A percentile compares a stretch with the other conserved stretches of the same genome.
These are phyloP conservation scores for Stigmatopora argus DNA, from an alignment of 2,113 vertebrate genomes.

Conservation along the genomic window DNA sequence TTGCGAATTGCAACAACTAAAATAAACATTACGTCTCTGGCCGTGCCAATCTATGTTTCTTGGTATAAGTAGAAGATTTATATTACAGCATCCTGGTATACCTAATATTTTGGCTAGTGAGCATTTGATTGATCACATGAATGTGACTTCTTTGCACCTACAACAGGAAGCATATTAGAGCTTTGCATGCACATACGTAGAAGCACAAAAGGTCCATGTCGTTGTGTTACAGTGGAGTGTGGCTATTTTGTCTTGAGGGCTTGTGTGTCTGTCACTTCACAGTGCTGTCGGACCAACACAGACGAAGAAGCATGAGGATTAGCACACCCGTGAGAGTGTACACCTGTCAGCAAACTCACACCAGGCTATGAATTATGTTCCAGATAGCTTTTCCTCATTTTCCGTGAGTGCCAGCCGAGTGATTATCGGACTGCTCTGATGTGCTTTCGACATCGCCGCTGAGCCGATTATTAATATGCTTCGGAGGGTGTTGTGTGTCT, in stretches of 20 bases:
- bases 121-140: conserved; percentile 29
- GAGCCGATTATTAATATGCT: conserved; percentile 57
- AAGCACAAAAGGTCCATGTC: conserved; percentile 28
- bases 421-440: conserved; percentile 40
- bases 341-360: conserved; percentile 57
- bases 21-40: background rate
- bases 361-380: conserved; percentile 52
- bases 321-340: conserved; percentile 40
- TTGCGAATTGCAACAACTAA: background rate
- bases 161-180: conserved; percentile 42
- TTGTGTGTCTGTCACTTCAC: conserved; percentile 7
- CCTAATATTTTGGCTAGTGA: background rate
- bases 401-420: conserved; percentile 39
- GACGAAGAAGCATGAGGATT: conserved; percentile 43
- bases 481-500: conserved; percentile 33
- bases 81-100: background rate
- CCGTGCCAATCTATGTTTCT: background rate
- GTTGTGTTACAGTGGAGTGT: conserved; percentile 42
- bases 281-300: conserved; percentile 42
- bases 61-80: background rate
- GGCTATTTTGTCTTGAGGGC: conserved; percentile 23
- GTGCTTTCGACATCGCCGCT: conserved; percentile 28
- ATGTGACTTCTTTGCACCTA: conserved; percentile 43
- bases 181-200: conserved; percentile 53
- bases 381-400: conserved; percentile 47